phyloP scores from a whole-genome alignment of 2,113 vertebrate species.

The Platysteira castanea region DNA sequence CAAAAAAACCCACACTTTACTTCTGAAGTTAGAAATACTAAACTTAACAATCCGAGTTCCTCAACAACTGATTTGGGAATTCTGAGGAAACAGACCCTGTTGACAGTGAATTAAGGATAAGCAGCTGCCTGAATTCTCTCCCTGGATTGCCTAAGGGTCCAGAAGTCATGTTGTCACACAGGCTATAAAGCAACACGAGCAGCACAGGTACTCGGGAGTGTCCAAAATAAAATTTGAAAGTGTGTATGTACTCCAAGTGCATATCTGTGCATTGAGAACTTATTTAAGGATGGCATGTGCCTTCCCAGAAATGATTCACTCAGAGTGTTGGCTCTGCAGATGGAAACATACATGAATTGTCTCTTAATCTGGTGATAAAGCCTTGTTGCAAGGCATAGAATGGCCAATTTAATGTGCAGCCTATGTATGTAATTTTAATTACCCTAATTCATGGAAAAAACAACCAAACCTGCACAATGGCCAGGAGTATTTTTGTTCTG shows the following conservation, averaged over 20 bases:
- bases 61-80: neutral
- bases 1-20: neutral
- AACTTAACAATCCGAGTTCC: neutral
- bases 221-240: neutral
- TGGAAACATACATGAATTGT: neutral
- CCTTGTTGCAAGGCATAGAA: neutral
- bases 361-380: neutral
- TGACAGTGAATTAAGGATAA: neutral
- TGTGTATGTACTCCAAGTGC: neutral
- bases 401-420: neutral
- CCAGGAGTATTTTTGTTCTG: neutral
- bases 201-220: neutral
- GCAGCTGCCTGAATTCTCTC: neutral
- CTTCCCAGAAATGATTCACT: neutral
- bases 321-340: neutral
- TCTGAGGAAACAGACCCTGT: neutral
- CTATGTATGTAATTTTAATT: neutral
- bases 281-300: neutral
- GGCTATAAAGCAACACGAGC: neutral
- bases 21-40: neutral
- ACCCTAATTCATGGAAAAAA: neutral
- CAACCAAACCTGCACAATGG: neutral
- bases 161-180: neutral
- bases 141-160: neutral
- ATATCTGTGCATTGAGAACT: neutral